Base-by-base conservation (phyloP, 2,113 vertebrate genomes). In the Pyrgilauda ruficollis region DNA sequence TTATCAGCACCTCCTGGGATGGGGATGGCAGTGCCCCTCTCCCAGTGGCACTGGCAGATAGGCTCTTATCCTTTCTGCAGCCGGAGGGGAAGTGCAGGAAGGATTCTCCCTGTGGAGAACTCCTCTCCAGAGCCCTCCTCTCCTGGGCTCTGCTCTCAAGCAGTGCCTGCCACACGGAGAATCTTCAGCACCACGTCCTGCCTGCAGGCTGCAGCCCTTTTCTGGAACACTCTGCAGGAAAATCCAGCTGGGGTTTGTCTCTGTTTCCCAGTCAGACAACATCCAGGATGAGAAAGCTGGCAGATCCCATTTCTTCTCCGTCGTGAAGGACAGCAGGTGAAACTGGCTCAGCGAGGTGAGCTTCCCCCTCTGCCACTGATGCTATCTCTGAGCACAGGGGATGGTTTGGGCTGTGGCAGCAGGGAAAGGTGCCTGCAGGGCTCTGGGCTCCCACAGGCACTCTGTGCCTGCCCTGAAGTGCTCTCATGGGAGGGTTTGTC, bases 291-390 rank as follows among this genome's bases (percentile, higher is more conserved):
- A 58, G 49, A n/a, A 6, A 27, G 7, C 10, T 27, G 69, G 5
- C 52, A 50, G 41, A 11, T 67, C 14, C 39, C 5, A 3, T 18
- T 68, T 30, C 19, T 4, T 8, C 18, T 68, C 3, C 31, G 2
- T 5, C 2, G 0, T 2, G 41, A 33, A 22, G 3, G 13, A 7
- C 3, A 43, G 30, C 23, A 56, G 41, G 15, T 7, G 15, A 41
- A 28, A n/a, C 13, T 3, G 31, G 19, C 41, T 33, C 23, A 55
- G 68, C 19, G 7, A 21, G 73, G 20, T 13, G 74, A 44, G n/a
- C 5, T 10, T 17, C 3, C 6, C 1, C 43, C 43, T 47, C n/a
- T 56, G 20, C 28, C 35, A 2, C 39, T 31, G 61, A 1, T 5
- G 47, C 19, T 2, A 0, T 7, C 37, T 17, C 58, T 75, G 62